Evolutionary conservation across 2,888 invertebrate species (phyloP), one percentile per base, ranked within the genome.

Genomic region (Trissonchulus sp.): DNA sequence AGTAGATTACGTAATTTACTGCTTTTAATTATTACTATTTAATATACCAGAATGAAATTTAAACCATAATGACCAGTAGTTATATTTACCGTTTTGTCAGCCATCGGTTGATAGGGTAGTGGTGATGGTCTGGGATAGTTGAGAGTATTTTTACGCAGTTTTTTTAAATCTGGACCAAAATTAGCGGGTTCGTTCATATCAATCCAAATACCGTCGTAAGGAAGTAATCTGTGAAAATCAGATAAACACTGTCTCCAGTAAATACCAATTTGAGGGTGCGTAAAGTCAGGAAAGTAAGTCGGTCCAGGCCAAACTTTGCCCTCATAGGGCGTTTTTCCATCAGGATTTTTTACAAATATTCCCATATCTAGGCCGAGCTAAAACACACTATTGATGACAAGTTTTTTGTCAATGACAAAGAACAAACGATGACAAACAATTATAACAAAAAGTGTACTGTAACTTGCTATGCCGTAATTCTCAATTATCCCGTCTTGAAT

Each of bases 131-230:
- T 8, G 8, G 48, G 48, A 15, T 48, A 15, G 23, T 48, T 48
- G 8, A 8, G 23, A 15, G 8, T 48, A 48, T 48, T 48, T 48
- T 15, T 8, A 8, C 8, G 23, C 8, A 15, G 23, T 15, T 48
- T 23, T 23, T 48, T 48, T 48, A 23, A 8, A 48, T 48, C 48
- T 23, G 48, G 48, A 15, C 48, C 86, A 85, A 92, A 92, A 86
- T 92, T 93, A 0, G 91, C 90, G 0, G 92, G 92, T 82, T 93
- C 93, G 85, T 93, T 93, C 93, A 93, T 93, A 81, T 93, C 91
- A 79, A 93, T 91, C 93, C 93, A 93, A 63, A 90, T 89, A 8
- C 92, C 93, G 81, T 93, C 93, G 80, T 89, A 91, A 8, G 48
- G 48, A 15, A 48, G 8, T 72, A 76, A 77, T 31, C 79, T 68